A percentile compares a stretch with the other conserved stretches of the same genome.
phyloP scores from a whole-genome alignment of 1,140 invertebrate genomes.

The Philopotamus ludificatus region DNA sequence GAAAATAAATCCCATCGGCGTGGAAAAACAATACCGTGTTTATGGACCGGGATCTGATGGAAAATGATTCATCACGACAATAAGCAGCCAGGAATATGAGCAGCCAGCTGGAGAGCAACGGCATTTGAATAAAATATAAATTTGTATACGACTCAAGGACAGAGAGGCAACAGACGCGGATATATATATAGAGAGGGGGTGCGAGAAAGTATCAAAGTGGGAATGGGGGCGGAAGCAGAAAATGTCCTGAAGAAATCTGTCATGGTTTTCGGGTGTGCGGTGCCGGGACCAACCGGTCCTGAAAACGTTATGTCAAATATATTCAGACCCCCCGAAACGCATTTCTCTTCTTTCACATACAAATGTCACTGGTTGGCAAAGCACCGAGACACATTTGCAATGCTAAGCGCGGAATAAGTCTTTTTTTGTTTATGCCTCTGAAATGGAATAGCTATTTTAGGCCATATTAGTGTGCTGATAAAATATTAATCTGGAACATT shows the following conservation, averaged over 20 bases:
- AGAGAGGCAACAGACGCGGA: no score
- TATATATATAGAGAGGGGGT: neutral
- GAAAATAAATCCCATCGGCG: neutral
- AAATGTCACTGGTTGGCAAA: conserved; percentile 6
- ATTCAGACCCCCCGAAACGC: conserved; percentile 8
- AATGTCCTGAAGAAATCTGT: conserved; percentile 15
- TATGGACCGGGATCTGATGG: neutral
- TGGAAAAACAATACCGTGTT: neutral
- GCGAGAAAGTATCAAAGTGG: neutral
- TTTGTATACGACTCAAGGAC: no score
- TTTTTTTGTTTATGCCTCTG: no score
- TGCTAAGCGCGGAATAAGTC: no score
- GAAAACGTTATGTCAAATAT: conserved; percentile 22
- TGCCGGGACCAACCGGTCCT: neutral
- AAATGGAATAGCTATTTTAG: no score
- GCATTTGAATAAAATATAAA: conserved; percentile 23
- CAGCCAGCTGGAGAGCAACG: neutral
- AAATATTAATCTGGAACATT: no score
- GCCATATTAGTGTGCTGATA: no score
- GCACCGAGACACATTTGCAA: neutral
- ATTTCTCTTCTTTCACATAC: conserved; percentile 1
- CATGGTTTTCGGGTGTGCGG: conserved; percentile 8
- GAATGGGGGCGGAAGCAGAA: neutral
- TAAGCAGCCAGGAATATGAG: neutral
- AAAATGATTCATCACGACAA: neutral